phyloP scores from a whole-genome alignment of 2,113 vertebrate genomes.

The Sphyrna mokarran region DNA sequence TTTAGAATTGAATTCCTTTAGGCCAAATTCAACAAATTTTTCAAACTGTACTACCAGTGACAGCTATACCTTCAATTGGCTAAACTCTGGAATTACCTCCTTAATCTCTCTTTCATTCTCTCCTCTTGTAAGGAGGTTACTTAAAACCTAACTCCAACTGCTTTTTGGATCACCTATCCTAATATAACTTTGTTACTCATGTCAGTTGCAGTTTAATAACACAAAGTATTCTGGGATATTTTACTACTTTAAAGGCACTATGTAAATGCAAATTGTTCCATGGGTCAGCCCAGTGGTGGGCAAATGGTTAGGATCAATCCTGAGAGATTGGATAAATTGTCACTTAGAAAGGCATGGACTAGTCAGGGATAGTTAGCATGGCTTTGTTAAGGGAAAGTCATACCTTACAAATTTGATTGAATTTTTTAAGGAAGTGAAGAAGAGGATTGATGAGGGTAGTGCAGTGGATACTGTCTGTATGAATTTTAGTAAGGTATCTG shows the following conservation, averaged over 20 bases:
- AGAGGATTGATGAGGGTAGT: too few species aligned
- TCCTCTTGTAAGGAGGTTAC: background rate
- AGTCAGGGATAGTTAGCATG: too few species aligned
- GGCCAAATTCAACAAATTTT: background rate
- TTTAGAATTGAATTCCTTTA: background rate
- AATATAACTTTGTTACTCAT: background rate
- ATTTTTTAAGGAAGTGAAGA: too few species aligned
- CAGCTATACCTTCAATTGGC: background rate
- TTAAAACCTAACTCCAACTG: background rate
- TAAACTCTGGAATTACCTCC: background rate
- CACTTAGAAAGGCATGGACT: too few species aligned
- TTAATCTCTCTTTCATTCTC: background rate
- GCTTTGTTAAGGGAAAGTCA: too few species aligned
- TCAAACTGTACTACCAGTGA: background rate
- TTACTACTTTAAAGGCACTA: background rate
- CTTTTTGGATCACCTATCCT: background rate
- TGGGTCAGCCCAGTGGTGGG: background rate
- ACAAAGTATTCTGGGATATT: background rate
- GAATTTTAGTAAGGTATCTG: too few species aligned
- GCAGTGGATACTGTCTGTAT: too few species aligned
- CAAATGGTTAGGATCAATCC: too few species aligned
- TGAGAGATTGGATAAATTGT: too few species aligned
- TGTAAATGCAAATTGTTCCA: background rate
- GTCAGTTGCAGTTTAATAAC: background rate
- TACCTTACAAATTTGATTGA: too few species aligned